Percentiles rank a stretch among this genome's conserved stretches.
Conservation (phyloP, 2,113 vertebrate genomes). For the Morone saxatilis region DNA sequence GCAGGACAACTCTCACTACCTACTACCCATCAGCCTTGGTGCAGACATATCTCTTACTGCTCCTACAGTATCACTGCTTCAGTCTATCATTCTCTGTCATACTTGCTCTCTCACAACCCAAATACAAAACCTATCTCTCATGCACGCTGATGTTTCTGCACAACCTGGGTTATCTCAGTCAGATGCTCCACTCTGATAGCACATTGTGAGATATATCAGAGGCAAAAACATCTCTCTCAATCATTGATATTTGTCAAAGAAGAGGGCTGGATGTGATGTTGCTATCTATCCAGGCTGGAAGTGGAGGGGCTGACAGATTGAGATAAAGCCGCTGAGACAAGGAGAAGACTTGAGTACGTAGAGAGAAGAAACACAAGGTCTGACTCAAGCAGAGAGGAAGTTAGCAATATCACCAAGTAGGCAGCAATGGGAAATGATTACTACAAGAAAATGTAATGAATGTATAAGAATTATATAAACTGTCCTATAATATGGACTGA, state of each 20-base stretch:
- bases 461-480: neutral
- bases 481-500: neutral
- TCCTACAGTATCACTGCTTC: neutral
- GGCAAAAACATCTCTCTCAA: constrained; percentile 6
- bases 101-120: constrained; percentile 1
- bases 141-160: neutral
- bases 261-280: constrained; percentile 7
- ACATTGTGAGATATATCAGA: constrained; percentile 22
- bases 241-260: constrained; percentile 39
- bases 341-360: neutral
- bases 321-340: constrained; percentile 10
- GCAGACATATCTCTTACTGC: neutral
- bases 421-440: neutral
- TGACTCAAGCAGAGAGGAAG: neutral
- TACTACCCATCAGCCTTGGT: neutral
- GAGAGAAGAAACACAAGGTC: neutral
- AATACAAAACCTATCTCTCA: neutral
- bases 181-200: constrained; percentile 1
- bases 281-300: constrained; percentile 5
- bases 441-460: neutral
- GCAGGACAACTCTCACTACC: constrained; percentile 36
- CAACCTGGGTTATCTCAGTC: constrained; percentile 15
- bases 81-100: neutral
- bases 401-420: neutral
- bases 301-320: constrained; percentile 23